Evolutionary conservation across 2,113 vertebrate species (phyloP).

Genomic region (Gulo gulo): DNA sequence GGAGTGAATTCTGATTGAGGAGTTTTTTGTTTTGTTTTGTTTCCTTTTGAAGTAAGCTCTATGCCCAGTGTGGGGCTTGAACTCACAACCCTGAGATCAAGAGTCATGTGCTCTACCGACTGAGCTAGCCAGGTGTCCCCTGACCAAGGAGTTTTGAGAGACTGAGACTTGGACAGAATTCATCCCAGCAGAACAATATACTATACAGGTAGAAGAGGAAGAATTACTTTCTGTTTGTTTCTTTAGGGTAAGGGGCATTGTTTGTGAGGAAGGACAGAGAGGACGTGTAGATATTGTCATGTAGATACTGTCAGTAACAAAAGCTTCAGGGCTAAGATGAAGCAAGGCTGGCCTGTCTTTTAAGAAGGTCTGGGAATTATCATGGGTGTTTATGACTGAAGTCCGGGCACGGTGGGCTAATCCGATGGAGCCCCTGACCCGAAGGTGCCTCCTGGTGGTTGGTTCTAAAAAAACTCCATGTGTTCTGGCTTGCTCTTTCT

Average conservation of each 20-base stretch:
- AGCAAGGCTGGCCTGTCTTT: neutral
- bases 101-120: neutral
- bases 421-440: neutral
- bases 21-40: neutral
- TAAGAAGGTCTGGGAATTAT: neutral
- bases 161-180: neutral
- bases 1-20: neutral
- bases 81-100: neutral
- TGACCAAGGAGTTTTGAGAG: neutral
- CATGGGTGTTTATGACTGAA: neutral
- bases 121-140: neutral
- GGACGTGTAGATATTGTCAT: neutral
- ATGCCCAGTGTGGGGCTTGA: neutral
- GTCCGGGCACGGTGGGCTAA: neutral
- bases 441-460: constrained; percentile 22
- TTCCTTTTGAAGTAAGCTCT: neutral
- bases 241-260: neutral
- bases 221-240: neutral
- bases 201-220: neutral
- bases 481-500: neutral
- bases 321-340: neutral
- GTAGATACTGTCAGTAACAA: neutral
- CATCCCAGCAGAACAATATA: neutral
- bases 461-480: neutral
- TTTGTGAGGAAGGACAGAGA: neutral